Evolutionary conservation across 2,888 invertebrate species (phyloP).

Genomic region (Chrysina gloriosa): DNA sequence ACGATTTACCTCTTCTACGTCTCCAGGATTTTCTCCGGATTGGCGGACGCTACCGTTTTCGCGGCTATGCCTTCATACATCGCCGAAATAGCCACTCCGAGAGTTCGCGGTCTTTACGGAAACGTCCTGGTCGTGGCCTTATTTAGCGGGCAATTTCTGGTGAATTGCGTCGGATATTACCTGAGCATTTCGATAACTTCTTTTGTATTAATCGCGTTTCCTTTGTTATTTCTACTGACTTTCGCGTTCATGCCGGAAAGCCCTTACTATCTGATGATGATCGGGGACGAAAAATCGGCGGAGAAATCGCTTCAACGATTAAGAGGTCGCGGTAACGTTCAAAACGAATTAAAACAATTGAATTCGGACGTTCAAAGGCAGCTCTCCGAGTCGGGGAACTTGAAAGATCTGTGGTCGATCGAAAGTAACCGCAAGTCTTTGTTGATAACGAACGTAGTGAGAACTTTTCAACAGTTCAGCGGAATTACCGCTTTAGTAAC

Average conservation of each 20-base stretch:
- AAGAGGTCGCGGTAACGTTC: conserved; percentile 53
- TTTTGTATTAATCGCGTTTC: conserved; percentile 69
- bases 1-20: conserved; percentile 55
- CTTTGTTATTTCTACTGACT: conserved; percentile 68
- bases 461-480: conserved; percentile 56
- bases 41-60: conserved; percentile 55
- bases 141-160: conserved; percentile 54
- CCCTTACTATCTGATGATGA: conserved; percentile 58
- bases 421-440: conserved; percentile 56
- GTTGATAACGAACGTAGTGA: conserved; percentile 50
- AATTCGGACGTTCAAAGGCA: conserved; percentile 55
- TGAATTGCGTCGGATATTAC: conserved; percentile 69
- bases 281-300: conserved; percentile 51
- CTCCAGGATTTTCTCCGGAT: conserved; percentile 54
- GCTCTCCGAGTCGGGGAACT: conserved; percentile 54
- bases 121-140: conserved; percentile 52
- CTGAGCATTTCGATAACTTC: conserved; percentile 68
- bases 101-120: conserved; percentile 57
- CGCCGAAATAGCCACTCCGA: conserved; percentile 56
- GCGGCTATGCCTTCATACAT: conserved; percentile 55
- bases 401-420: conserved; percentile 55
- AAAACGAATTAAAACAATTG: conserved; percentile 52
- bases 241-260: conserved; percentile 63
- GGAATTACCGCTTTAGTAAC: conserved; percentile 55
- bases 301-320: conserved; percentile 51